Percentiles rank a stretch among this genome's conserved stretches.
phyloP scores from a whole-genome alignment of 2,797 vertebrate species.

The Simalia tracyae region DNA sequence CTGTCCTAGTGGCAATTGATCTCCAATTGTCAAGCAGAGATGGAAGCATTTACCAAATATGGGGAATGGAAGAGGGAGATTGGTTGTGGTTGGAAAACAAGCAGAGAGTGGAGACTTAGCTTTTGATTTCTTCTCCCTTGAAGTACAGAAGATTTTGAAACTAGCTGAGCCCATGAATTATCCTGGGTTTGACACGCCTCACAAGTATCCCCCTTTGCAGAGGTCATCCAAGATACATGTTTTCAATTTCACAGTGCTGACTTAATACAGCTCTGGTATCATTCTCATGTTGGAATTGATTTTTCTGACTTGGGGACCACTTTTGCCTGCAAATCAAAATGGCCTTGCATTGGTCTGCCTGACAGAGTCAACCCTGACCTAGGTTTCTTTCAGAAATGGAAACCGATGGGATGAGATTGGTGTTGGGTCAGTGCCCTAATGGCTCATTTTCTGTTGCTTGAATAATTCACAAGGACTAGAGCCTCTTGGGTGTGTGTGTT shows the following conservation, averaged over 20 bases:
- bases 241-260: slow-evolving; percentile 71
- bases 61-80: too few species aligned
- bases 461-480: slow-evolving; percentile 73
- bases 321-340: slow-evolving; percentile 71
- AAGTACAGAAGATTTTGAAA: too few species aligned
- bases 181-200: background rate
- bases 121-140: too few species aligned
- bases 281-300: slow-evolving; percentile 71
- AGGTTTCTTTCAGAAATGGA: slow-evolving; percentile 62
- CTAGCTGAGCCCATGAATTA: too few species aligned
- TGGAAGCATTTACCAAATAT: too few species aligned
- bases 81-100: too few species aligned
- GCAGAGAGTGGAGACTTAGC: too few species aligned
- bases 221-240: slow-evolving; percentile 61
- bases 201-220: slow-evolving; percentile 68
- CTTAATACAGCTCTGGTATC: slow-evolving; percentile 73
- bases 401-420: slow-evolving; percentile 67
- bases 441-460: slow-evolving; percentile 58
- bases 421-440: slow-evolving; percentile 66
- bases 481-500: slow-evolving; percentile 34
- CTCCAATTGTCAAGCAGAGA: too few species aligned
- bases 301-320: slow-evolving; percentile 66
- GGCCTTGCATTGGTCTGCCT: slow-evolving; percentile 51
- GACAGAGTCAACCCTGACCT: slow-evolving; percentile 51
- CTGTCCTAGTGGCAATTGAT: too few species aligned